These are phyloP conservation scores for Promerops cafer DNA, from an alignment of 2,113 vertebrate species.

Conservation along the genomic window DNA sequence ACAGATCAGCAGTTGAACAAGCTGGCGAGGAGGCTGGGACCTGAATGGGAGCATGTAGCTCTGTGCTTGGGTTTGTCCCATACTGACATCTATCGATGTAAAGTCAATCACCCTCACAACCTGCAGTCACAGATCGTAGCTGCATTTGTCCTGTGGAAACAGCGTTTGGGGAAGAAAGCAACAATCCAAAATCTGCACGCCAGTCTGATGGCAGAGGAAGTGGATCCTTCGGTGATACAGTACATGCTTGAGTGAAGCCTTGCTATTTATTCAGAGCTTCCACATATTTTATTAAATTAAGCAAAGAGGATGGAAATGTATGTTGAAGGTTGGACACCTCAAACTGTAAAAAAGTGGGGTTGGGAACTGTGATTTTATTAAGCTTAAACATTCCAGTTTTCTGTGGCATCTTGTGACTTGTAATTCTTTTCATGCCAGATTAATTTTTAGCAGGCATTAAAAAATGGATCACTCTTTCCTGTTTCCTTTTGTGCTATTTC, in stretches of 20 bases:
- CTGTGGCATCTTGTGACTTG: background rate
- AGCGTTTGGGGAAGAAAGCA: conserved; percentile 75
- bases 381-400: background rate
- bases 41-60: conserved; percentile 82
- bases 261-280: background rate
- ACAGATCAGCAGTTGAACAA: conserved; percentile 84
- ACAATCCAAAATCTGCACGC: conserved; percentile 73
- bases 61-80: conserved; percentile 83
- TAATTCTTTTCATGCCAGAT: background rate
- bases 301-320: background rate
- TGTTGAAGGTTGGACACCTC: background rate
- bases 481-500: background rate
- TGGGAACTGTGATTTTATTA: background rate
- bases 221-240: conserved; percentile 77
- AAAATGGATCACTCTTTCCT: conserved; percentile 4
- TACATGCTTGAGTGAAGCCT: conserved; percentile 68
- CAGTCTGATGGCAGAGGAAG: conserved; percentile 70
- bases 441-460: conserved; percentile 40
- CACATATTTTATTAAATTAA: background rate
- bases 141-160: conserved; percentile 85
- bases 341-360: background rate
- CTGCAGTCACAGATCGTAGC: conserved; percentile 80
- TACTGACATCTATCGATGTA: conserved; percentile 82
- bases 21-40: conserved; percentile 78
- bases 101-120: conserved; percentile 78